Evolutionary conservation across 1,140 invertebrate genomes (phyloP), one percentile per base, ranked within the genome.

Genomic region (Drosophila elegans): DNA sequence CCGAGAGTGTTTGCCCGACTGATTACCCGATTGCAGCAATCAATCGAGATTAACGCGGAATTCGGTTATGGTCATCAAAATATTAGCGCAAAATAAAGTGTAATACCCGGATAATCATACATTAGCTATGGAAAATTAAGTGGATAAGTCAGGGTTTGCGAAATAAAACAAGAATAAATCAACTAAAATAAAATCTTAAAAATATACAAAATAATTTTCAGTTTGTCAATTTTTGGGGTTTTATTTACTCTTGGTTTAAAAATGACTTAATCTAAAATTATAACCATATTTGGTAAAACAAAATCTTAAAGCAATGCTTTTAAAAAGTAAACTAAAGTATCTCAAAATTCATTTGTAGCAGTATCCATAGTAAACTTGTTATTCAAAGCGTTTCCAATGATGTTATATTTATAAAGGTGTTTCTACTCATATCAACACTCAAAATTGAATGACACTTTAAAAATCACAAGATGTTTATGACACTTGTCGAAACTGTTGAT

Each of bases 11-110:
- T 41, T 46, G 16, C 49, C 41, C 34, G 21, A 53, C 36, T 67
- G 62, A 67, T 63, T 61, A 39, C 16, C 34, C 36, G 56, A 56
- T 59, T 73, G 42, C 29, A 4, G 21, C 42, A 49, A 69, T 56
- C 67, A 36, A n/a, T 16, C 32, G n/a, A 32, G 55, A 62, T 68
- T 48, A 13, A 4, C 4, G 12, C 25, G 49, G 63, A 69, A 56
- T 55, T 69, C 63, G 67, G 63, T 48, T 51, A n/a, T 25, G 48
- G 62, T 9, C 44, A 9, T 41, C 13, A 3, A 13, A 0, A 49
- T 52, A 36, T 16, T 25, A 34, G 16, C 34, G 10, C n/a, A 32
- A 39, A 41, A 66, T 51, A 1, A 25, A 34, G 62, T 25, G 63
- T 25, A 34, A 64, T 39, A 41, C 44, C 25, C 13, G 21, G 29